phyloP scores from a whole-genome alignment of 92 coral and sea anemone genomes.

The Phenganax subtilis region DNA sequence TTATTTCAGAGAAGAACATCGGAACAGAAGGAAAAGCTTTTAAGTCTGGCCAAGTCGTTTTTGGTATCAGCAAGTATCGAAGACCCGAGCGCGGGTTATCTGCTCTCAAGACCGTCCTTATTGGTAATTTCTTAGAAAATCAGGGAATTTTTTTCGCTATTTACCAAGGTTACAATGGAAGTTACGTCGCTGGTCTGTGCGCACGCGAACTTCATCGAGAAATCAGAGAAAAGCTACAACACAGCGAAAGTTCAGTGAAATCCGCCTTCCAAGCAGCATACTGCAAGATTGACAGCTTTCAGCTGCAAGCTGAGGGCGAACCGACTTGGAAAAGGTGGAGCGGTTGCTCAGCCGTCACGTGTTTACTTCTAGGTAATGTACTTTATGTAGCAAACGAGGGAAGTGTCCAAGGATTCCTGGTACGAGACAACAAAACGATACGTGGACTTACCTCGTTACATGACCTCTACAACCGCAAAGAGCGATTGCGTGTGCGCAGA shows the following conservation, averaged over 20 bases:
- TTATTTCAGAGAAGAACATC: constrained; percentile 56
- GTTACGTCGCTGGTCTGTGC: constrained; percentile 65
- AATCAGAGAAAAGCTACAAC: constrained; percentile 58
- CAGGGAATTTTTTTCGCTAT: constrained; percentile 67
- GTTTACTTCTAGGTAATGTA: constrained; percentile 62
- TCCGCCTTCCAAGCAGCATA: constrained; percentile 69
- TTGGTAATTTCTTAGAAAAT: constrained; percentile 59
- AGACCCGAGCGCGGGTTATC: constrained; percentile 68
- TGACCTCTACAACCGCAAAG: constrained; percentile 87
- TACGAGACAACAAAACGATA: constrained; percentile 67
- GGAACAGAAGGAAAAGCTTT: constrained; percentile 48
- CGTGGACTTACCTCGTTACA: constrained; percentile 75
- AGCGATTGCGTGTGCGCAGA: constrained; percentile 80
- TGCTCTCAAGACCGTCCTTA: constrained; percentile 61
- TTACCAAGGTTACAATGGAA: constrained; percentile 89
- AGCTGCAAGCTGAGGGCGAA: constrained; percentile 60
- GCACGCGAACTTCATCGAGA: constrained; percentile 69
- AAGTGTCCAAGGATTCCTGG: constrained; percentile 70
- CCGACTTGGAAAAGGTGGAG: constrained; percentile 79
- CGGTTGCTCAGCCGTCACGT: constrained; percentile 97
- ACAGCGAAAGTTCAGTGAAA: constrained; percentile 35
- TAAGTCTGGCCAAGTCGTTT: constrained; percentile 53
- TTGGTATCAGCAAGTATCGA: constrained; percentile 74
- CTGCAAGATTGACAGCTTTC: constrained; percentile 58
- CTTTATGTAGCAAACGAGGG: constrained; percentile 85